These are phyloP conservation scores for Brachionus paranguensis DNA, from an alignment of 1,140 invertebrate genomes.

Conservation along the genomic window DNA sequence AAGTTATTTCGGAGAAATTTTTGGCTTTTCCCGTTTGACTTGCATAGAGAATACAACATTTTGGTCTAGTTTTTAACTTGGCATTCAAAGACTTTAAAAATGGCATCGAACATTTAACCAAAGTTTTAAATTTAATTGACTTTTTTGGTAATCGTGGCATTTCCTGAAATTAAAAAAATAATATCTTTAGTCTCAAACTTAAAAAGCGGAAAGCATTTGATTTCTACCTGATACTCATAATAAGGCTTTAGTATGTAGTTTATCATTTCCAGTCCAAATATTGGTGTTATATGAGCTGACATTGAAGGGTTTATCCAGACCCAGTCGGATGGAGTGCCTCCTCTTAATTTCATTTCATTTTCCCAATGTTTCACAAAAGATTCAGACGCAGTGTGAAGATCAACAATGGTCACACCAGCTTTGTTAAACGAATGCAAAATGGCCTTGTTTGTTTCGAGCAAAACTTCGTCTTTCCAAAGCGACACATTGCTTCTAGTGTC, in stretches of 20 bases:
- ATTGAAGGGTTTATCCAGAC: conserved; percentile 91
- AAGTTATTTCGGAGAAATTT: conserved; percentile 80
- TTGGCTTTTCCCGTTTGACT: conserved; percentile 93
- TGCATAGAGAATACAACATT: conserved; percentile 84
- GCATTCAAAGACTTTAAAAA: conserved; percentile 88
- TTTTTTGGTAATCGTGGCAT: conserved; percentile 79
- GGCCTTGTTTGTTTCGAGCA: conserved; percentile 82
- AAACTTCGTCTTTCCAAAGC: conserved; percentile 84
- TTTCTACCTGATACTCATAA: conserved; percentile 77
- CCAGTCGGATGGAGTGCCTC: conserved; percentile 91
- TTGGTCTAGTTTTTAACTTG: conserved; percentile 80
- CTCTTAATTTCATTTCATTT: conserved; percentile 78
- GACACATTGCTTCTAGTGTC: conserved; percentile 74
- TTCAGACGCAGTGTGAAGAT: conserved; percentile 90
- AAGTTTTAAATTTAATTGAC: conserved; percentile 76
- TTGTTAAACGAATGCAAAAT: conserved; percentile 83
- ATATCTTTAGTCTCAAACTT: too few relatives aligned
- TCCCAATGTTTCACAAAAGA: conserved; percentile 92
- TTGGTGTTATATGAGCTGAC: conserved; percentile 77
- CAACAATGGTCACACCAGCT: conserved; percentile 82
- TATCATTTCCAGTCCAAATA: conserved; percentile 93
- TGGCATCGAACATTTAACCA: conserved; percentile 80
- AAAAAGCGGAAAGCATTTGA: background rate
- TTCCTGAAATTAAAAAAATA: conserved; percentile 50
- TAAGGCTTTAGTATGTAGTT: conserved; percentile 79